Conservation (phyloP, 2,797 vertebrate genomes). For the Lepidocolaptes lacrymiger region DNA sequence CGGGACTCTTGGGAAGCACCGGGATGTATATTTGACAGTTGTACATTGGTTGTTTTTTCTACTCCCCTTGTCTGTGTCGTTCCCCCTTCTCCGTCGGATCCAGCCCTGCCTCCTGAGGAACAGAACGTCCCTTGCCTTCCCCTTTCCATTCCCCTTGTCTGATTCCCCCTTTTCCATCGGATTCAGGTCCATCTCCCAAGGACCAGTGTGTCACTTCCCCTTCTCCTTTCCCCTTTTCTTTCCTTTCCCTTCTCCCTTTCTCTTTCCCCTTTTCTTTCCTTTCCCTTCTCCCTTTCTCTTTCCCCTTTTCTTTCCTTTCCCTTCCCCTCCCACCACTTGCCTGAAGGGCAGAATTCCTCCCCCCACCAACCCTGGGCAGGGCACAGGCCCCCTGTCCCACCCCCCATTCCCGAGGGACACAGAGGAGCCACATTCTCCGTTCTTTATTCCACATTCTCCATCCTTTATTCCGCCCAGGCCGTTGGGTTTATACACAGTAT, state of each 20-base stretch:
- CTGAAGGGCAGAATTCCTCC: not conserved
- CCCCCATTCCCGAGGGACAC: rapidly evolving
- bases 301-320: too few species aligned
- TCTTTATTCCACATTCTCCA: constrained; percentile 30
- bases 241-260: not conserved
- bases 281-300: too few species aligned
- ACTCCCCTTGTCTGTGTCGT: not conserved
- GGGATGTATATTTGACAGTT: constrained; percentile 63
- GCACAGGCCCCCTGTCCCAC: rapidly evolving
- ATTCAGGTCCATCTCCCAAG: not conserved
- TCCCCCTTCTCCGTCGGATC: rapidly evolving
- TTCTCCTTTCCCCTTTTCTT: not conserved
- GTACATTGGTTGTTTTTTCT: constrained; percentile 52
- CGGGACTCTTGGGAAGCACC: not conserved
- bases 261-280: not conserved
- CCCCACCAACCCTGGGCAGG: not conserved
- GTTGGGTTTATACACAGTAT: not conserved
- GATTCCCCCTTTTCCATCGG: not conserved
- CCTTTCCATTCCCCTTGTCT: not conserved
- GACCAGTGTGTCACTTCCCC: rapidly evolving
- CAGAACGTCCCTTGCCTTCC: not conserved
- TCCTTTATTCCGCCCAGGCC: not conserved
- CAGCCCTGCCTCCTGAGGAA: rapidly evolving
- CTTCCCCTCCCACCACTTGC: not conserved
- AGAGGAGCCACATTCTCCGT: not conserved